Evolutionary conservation across 2,113 vertebrate species (phyloP).

Genomic region (Neodontobutis hainanensis): DNA sequence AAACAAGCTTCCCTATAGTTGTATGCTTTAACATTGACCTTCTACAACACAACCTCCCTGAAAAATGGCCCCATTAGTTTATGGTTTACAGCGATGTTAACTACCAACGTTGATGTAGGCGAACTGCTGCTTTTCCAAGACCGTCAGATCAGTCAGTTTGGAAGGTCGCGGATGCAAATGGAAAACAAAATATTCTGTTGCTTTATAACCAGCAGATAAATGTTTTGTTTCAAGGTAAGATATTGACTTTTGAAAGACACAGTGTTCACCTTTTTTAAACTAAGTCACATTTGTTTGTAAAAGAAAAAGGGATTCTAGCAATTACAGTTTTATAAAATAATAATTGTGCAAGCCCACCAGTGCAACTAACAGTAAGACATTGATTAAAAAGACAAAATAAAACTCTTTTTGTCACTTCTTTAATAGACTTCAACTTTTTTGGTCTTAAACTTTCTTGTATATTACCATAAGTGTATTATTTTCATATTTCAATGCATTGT

Average conservation of each 20-base stretch:
- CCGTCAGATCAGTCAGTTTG: background rate
- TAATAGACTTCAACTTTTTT: too few species aligned
- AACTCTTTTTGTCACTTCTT: too few species aligned
- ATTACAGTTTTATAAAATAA: too few species aligned
- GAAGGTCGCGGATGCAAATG: slow-evolving; percentile 4
- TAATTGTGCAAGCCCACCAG: too few species aligned
- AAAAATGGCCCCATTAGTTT: background rate
- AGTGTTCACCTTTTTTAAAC: background rate
- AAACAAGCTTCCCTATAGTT: slow-evolving; percentile 5
- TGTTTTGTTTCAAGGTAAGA: slow-evolving; percentile 1
- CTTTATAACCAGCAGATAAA: background rate
- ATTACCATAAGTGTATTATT: too few species aligned
- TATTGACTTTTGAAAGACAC: background rate
- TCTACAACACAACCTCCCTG: background rate
- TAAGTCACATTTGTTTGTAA: background rate
- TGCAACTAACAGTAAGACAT: too few species aligned
- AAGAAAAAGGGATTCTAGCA: background rate
- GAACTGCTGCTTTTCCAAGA: background rate
- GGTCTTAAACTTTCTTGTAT: too few species aligned
- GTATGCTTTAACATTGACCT: slow-evolving; percentile 11
- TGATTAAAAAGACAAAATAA: too few species aligned
- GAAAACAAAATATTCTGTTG: background rate
- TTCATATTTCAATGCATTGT: too few species aligned
- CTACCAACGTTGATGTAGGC: background rate
- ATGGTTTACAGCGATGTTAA: background rate